Percentiles rank a stretch among this genome's conserved stretches.
Evolutionary conservation across 2,797 vertebrate genomes (phyloP).

Genomic region (Premnoplex brunnescens): DNA sequence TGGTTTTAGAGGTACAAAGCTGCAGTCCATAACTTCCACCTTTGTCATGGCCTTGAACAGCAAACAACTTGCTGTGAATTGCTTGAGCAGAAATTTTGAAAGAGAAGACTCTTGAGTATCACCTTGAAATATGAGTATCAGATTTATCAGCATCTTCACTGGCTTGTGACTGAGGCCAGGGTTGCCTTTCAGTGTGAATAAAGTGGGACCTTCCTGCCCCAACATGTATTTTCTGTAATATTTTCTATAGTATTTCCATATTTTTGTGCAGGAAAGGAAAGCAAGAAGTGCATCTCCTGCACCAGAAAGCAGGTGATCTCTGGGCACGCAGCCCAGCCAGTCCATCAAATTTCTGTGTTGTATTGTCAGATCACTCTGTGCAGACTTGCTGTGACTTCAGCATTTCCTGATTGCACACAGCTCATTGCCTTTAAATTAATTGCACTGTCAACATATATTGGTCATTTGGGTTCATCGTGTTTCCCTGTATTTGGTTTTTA

Average conservation of each 20-base stretch:
- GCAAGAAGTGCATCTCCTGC: not conserved
- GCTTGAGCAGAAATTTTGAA: not conserved
- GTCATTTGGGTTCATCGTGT: fast-evolving
- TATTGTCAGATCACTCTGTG: fast-evolving
- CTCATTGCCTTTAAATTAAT: not conserved
- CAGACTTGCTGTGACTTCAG: not conserved
- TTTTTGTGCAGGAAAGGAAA: not conserved
- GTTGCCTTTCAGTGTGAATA: not conserved
- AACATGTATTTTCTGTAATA: not conserved
- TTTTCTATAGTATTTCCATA: not conserved
- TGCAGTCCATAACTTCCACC: not conserved
- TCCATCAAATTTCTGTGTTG: fast-evolving
- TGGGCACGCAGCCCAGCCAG: not conserved
- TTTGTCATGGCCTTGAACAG: not conserved
- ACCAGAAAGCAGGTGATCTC: not conserved
- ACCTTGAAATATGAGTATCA: not conserved
- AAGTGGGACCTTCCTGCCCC: not conserved
- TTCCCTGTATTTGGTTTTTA: not conserved
- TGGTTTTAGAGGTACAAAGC: not conserved
- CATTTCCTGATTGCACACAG: not conserved
- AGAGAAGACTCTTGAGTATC: not conserved
- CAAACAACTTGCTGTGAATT: not conserved
- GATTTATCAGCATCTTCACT: not conserved
- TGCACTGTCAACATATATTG: not conserved
- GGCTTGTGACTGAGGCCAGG: not conserved